A percentile compares a stretch with the other conserved stretches of the same genome.
phyloP scores from a whole-genome alignment of 2,797 vertebrate species.

The Emydoidea blandingii region DNA sequence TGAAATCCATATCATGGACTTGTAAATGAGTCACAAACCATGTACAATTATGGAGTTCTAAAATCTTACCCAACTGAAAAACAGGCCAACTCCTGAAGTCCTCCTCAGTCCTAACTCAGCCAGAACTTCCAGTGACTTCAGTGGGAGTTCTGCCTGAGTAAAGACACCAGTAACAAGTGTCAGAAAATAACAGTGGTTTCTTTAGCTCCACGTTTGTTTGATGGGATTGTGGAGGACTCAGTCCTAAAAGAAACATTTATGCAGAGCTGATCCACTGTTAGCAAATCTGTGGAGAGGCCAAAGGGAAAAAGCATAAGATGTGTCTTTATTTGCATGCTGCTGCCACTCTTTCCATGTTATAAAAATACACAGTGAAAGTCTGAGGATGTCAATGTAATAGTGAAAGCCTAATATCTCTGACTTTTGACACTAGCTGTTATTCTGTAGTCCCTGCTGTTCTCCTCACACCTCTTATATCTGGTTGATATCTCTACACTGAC shows the following conservation, averaged over 20 bases:
- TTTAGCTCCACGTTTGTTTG: slow-evolving; percentile 52
- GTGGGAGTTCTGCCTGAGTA: slow-evolving; percentile 5
- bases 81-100: background rate
- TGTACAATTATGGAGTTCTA: background rate
- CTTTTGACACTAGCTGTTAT: background rate
- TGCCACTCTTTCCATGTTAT: background rate
- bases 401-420: background rate
- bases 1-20: background rate
- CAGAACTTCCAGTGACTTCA: slow-evolving; percentile 27
- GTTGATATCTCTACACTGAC: background rate
- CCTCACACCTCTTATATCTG: background rate
- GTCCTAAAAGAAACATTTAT: slow-evolving; percentile 49
- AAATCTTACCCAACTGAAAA: background rate
- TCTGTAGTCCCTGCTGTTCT: background rate
- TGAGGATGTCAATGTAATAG: slow-evolving; percentile 8
- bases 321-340: background rate
- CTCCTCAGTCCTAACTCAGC: background rate
- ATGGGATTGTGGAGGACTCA: slow-evolving; percentile 14
- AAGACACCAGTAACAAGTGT: slow-evolving; percentile 38
- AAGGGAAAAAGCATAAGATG: background rate
- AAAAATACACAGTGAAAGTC: background rate
- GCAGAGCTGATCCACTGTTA: slow-evolving; percentile 43
- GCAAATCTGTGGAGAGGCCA: slow-evolving; percentile 29
- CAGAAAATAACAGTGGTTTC: slow-evolving; percentile 59
- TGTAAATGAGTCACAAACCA: background rate